phyloP scores from a whole-genome alignment of 2,888 invertebrate genomes.

The Acrobasis consociella region DNA sequence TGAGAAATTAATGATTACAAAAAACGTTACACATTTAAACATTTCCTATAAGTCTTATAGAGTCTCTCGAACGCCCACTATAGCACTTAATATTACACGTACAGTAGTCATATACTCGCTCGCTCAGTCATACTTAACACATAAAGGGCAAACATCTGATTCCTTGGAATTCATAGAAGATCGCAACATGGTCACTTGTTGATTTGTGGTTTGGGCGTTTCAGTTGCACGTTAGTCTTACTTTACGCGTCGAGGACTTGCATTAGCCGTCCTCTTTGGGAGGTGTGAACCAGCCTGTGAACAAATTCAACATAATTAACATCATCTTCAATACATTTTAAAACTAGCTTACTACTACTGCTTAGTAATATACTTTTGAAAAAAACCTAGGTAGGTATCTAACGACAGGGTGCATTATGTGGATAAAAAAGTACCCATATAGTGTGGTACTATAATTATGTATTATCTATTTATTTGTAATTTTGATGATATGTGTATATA shows the following conservation, averaged over 20 bases:
- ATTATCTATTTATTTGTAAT: too few relatives aligned
- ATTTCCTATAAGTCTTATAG: conserved; percentile 81
- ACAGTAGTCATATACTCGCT: conserved; percentile 50
- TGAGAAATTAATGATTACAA: conserved; percentile 80
- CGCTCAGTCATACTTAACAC: conserved; percentile 59
- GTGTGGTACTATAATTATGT: too few relatives aligned
- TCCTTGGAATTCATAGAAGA: conserved; percentile 54
- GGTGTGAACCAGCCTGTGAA: conserved; percentile 94
- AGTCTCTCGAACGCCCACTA: conserved; percentile 74
- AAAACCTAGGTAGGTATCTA: too few relatives aligned
- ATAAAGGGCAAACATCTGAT: conserved; percentile 46
- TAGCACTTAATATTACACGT: conserved; percentile 74
- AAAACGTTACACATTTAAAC: conserved; percentile 79
- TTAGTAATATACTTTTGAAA: too few relatives aligned
- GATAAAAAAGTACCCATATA: too few relatives aligned
- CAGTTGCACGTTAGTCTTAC: conserved; percentile 70
- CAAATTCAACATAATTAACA: conserved; percentile 22
- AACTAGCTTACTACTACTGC: too few relatives aligned
- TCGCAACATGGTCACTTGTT: conserved; percentile 59
- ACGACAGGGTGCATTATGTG: too few relatives aligned
- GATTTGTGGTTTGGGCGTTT: conserved; percentile 64
- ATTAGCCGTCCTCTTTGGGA: conserved; percentile 95
- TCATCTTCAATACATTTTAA: too few relatives aligned
- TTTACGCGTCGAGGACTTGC: conserved; percentile 40
- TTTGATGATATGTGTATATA: too few relatives aligned